These are phyloP conservation scores for Timema cristinae DNA, from an alignment of 2,888 invertebrate genomes.

Conservation along the genomic window DNA sequence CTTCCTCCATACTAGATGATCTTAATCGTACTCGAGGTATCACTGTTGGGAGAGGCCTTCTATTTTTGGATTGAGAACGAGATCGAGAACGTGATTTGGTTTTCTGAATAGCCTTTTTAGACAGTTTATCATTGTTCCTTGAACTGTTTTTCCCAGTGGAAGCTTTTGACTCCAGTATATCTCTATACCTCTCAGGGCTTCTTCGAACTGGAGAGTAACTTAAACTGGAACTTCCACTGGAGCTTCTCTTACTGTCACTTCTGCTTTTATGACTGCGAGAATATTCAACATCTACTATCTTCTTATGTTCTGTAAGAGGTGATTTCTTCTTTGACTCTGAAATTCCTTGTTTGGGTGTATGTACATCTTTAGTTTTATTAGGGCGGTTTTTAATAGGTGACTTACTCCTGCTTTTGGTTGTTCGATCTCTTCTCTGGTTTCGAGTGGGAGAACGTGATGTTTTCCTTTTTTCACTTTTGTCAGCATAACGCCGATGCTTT, in stretches of 20 bases:
- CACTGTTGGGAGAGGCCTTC: constrained; percentile 49
- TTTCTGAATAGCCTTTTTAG: constrained; percentile 28
- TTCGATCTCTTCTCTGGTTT: not conserved
- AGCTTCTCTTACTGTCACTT: constrained; percentile 17
- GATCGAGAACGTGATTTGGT: constrained; percentile 38
- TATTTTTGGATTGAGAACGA: constrained; percentile 44
- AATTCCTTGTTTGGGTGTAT: constrained; percentile 14
- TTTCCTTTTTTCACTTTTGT: constrained; percentile 15
- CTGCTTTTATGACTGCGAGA: constrained; percentile 14
- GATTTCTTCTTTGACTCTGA: constrained; percentile 5
- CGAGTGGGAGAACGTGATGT: constrained; percentile 15
- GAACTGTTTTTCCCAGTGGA: constrained; percentile 47
- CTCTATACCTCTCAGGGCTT: constrained; percentile 64
- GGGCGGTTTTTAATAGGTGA: constrained; percentile 15
- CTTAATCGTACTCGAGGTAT: constrained; percentile 43
- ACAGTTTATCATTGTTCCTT: constrained; percentile 43
- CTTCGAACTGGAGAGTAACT: constrained; percentile 67
- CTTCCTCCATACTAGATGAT: constrained; percentile 44
- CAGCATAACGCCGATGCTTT: not conserved
- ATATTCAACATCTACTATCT: constrained; percentile 9
- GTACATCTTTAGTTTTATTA: constrained; percentile 15
- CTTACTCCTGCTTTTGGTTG: constrained; percentile 22
- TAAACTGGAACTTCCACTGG: constrained; percentile 44
- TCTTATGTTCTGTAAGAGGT: constrained; percentile 3
- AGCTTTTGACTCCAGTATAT: constrained; percentile 55